phyloP scores from a whole-genome alignment of 2,797 vertebrate genomes.

The Hephaestus fuliginosus region DNA sequence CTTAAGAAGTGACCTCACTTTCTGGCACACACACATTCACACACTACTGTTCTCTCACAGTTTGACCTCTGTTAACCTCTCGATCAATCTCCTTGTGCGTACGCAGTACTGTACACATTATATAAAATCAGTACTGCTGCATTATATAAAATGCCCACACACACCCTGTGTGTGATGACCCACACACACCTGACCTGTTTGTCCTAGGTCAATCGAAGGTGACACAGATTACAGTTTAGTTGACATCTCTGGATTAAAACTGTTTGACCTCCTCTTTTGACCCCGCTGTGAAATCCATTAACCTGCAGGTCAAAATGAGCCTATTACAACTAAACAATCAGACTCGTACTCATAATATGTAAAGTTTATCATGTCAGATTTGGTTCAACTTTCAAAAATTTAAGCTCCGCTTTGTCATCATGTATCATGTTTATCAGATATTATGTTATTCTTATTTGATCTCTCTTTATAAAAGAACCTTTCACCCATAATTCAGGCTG shows the following conservation, averaged over 20 bases:
- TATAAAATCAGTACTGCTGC: too few relatives aligned
- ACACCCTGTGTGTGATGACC: not conserved
- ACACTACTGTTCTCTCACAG: not conserved
- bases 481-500: too few relatives aligned
- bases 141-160: slow-evolving; percentile 14
- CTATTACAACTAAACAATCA: not conserved
- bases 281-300: not conserved
- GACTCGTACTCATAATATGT: too few relatives aligned
- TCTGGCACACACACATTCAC: not conserved
- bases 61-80: slow-evolving; percentile 9
- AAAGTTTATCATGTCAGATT: too few relatives aligned
- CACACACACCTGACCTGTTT: slow-evolving; percentile 24
- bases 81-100: not conserved
- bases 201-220: slow-evolving; percentile 10
- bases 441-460: too few relatives aligned
- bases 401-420: too few relatives aligned
- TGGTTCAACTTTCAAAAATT: too few relatives aligned
- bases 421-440: too few relatives aligned
- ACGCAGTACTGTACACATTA: not conserved
- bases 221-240: slow-evolving; percentile 35
- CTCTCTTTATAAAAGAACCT: too few relatives aligned
- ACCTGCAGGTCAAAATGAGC: slow-evolving; percentile 10
- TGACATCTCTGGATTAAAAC: slow-evolving; percentile 25
- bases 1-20: too few relatives aligned
- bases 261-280: not conserved